phyloP scores from a whole-genome alignment of 2,797 vertebrate species.

The Cygnus olor region DNA sequence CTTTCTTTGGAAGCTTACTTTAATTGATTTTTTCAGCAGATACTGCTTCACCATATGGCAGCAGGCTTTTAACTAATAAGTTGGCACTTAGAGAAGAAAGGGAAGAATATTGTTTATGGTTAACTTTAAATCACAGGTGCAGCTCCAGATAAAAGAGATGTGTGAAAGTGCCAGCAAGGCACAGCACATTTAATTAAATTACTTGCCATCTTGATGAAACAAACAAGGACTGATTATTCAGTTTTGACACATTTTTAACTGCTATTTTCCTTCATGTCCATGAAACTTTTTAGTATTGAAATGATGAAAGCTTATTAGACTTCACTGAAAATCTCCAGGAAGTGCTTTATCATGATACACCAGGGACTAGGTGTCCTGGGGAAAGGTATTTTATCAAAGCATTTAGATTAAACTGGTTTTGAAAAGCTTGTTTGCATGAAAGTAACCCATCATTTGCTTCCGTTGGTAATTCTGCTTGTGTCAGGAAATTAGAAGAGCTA shows the following conservation, averaged over 20 bases:
- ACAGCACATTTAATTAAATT: background rate
- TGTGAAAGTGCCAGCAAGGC: background rate
- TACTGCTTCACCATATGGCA: constrained; percentile 19
- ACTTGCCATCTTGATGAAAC: background rate
- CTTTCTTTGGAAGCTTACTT: background rate
- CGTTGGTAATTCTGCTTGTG: background rate
- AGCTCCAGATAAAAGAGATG: background rate
- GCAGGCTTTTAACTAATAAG: constrained; percentile 53
- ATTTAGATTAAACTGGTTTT: background rate
- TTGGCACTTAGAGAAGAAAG: constrained; percentile 49
- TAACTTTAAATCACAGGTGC: constrained; percentile 48
- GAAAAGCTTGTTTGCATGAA: background rate
- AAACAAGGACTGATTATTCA: constrained; percentile 27
- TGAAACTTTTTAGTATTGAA: background rate
- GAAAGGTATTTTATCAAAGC: constrained; percentile 18
- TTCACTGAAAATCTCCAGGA: background rate
- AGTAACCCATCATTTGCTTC: background rate
- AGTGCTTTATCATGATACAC: constrained; percentile 4
- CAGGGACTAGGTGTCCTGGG: background rate
- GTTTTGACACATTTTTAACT: constrained; percentile 32
- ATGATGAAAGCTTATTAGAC: background rate
- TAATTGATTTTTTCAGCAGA: background rate
- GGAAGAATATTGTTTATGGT: constrained; percentile 29
- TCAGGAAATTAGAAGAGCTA: background rate
- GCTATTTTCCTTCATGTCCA: background rate